phyloP scores from a whole-genome alignment of 2,113 vertebrate species.

The Salvelinus sp. region DNA sequence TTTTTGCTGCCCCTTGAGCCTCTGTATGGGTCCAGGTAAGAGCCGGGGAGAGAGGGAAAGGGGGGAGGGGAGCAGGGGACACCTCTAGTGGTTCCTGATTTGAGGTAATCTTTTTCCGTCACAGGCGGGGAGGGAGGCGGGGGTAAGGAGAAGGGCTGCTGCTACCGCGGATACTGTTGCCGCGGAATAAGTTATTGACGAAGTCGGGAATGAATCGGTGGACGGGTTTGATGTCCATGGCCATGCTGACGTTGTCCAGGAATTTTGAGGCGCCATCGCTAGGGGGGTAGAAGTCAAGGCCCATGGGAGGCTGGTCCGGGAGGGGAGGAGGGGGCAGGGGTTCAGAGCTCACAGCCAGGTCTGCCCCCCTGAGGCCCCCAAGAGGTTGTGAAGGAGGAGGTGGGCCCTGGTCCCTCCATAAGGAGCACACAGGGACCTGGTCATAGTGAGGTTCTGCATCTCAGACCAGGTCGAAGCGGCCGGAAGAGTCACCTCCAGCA shows the following conservation, averaged over 20 bases:
- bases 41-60: slow-evolving; percentile 73
- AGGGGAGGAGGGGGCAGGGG: slow-evolving; percentile 84
- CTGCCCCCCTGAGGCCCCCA: slow-evolving; percentile 24
- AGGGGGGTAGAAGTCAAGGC: slow-evolving; percentile 66
- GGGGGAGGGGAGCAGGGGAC: slow-evolving; percentile 85
- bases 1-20: slow-evolving; percentile 76
- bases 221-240: slow-evolving; percentile 84
- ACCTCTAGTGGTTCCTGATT: slow-evolving; percentile 70
- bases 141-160: slow-evolving; percentile 58
- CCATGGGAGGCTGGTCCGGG: slow-evolving; percentile 78
- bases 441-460: slow-evolving; percentile 67
- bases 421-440: slow-evolving; percentile 68
- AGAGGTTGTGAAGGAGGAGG: slow-evolving; percentile 35
- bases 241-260: slow-evolving; percentile 35
- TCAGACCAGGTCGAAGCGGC: slow-evolving; percentile 64
- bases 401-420: slow-evolving; percentile 6
- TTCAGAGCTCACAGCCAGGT: slow-evolving; percentile 68
- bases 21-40: slow-evolving; percentile 72
- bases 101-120: slow-evolving; percentile 43
- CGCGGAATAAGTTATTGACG: slow-evolving; percentile 89
- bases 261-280: slow-evolving; percentile 56
- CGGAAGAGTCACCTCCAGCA: slow-evolving; percentile 37
- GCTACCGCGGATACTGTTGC: slow-evolving; percentile 57
- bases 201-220: slow-evolving; percentile 90
- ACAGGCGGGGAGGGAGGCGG: slow-evolving; percentile 38